Percentiles rank a stretch among this genome's conserved stretches.
Conservation (phyloP, 2,888 invertebrate species). For the Drosophila lutescens region DNA sequence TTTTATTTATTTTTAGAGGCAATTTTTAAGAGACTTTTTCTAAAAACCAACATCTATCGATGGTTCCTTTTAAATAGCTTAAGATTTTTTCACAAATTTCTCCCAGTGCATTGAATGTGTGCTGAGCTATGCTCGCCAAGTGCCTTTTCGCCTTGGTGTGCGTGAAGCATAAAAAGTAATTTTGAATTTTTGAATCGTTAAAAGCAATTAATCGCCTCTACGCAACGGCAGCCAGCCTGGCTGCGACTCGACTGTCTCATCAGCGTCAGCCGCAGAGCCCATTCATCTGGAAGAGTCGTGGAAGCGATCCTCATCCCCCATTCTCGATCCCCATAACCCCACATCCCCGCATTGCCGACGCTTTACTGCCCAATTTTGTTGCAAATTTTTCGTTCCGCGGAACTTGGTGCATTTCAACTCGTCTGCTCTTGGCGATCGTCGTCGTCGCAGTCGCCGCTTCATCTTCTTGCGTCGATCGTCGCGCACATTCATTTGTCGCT, state of each 20-base stretch:
- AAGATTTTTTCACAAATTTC: neutral
- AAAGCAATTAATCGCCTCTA: constrained; percentile 79
- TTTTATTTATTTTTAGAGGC: too few relatives aligned
- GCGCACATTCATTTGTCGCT: constrained; percentile 79
- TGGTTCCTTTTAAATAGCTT: too few relatives aligned
- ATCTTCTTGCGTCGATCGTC: constrained; percentile 66
- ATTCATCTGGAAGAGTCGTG: constrained; percentile 46
- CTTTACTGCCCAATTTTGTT: constrained; percentile 78
- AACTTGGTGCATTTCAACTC: constrained; percentile 77
- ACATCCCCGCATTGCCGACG: constrained; percentile 44
- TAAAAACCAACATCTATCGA: too few relatives aligned
- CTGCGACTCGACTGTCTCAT: constrained; percentile 55
- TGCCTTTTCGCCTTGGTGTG: constrained; percentile 46
- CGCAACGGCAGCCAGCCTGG: constrained; percentile 72
- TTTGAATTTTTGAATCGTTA: constrained; percentile 80
- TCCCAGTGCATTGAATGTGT: constrained; percentile 11
- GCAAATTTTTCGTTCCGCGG: constrained; percentile 79
- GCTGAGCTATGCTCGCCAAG: constrained; percentile 29
- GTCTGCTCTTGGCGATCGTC: constrained; percentile 58
- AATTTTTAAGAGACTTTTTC: too few relatives aligned
- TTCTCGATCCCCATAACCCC: constrained; percentile 4
- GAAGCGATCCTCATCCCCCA: constrained; percentile 23
- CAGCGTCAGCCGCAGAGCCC: constrained; percentile 48
- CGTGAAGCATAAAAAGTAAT: constrained; percentile 74
- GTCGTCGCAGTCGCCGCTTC: constrained; percentile 33